phyloP scores from a whole-genome alignment of 2,888 invertebrate genomes.

The Protonemura montana region DNA sequence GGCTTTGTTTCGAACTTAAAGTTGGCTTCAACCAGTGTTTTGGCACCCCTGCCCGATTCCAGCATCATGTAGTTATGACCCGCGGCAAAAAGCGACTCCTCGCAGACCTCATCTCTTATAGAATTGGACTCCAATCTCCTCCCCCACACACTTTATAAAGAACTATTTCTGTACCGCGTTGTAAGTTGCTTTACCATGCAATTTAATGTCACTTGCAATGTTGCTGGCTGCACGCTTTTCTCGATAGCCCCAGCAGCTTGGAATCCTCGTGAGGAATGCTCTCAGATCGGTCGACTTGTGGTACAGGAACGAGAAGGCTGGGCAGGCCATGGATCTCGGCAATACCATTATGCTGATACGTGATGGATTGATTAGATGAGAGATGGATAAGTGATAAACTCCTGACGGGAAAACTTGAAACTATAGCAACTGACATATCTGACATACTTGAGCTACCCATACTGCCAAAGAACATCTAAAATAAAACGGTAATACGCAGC shows the following conservation, averaged over 20 bases:
- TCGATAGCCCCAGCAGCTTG: not conserved
- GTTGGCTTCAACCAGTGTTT: not conserved
- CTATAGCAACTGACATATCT: not conserved
- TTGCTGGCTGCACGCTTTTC: not conserved
- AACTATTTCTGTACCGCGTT: not conserved
- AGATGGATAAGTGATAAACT: not conserved
- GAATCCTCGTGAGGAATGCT: not conserved
- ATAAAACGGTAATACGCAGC: not conserved
- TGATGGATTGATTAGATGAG: not conserved
- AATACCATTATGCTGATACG: not conserved
- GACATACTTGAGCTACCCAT: not conserved
- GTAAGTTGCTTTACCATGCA: not conserved
- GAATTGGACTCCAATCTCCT: not conserved
- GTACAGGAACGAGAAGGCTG: not conserved
- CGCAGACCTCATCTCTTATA: constrained; percentile 9
- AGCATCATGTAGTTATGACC: not conserved
- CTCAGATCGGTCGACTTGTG: not conserved
- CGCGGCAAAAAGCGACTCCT: constrained; percentile 15
- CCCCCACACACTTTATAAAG: constrained; percentile 12
- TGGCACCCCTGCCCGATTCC: not conserved
- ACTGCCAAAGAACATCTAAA: not conserved
- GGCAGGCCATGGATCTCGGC: not conserved
- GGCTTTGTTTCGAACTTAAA: not conserved
- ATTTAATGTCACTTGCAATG: not conserved
- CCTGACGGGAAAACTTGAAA: not conserved